Base-by-base conservation (phyloP, 2,888 invertebrate genomes). In the Eristalis arbustorum region DNA sequence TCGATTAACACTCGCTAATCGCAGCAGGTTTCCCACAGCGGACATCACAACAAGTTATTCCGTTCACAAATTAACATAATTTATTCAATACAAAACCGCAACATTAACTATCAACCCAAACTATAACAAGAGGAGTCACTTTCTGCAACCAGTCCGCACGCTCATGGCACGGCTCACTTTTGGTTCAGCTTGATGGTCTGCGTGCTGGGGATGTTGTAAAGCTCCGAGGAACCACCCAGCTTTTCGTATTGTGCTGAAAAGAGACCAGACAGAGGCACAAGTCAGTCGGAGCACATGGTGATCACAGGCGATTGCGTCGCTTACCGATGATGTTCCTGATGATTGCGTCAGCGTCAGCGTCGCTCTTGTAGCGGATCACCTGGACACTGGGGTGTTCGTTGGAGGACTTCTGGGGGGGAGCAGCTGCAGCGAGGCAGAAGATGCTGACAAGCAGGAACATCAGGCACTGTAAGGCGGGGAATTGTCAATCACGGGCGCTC, bases 231-330 rank as follows among this genome's bases (percentile, higher is more conserved):
- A n/a, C 91, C 91, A 6, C 91, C 91, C 3, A 89, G 71, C 11
- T 89, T 82, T 18, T 91, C 89, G 68, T 91, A 91, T 88, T 91
- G 91, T 2, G 92, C 91, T 90, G 56, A 10, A 84, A 67, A 57
- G 56, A 31, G 31, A 31, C 8, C 49, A 18, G 18, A 49, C n/a
- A 18, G 49, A 18, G 25, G 11, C n/a, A n/a, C n/a, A 59, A 25
- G 25, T 28, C 14, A 25, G 23, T 59, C 14, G 25, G 14, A 18
- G 14, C 25, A 18, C 2, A 25, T 11, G 5, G 11, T 11, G 56
- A 4, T 56, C 2, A n/a, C n/a, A 56, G 1, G n/a, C 59, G 13
- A 23, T 14, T 13, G 13, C 25, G 18, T 18, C 25, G 2, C 37
- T 34, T 69, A 83, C 83, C 83, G 31, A 83, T 83, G 34, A 83